Base-by-base conservation (phyloP, 2,797 vertebrate genomes). In the Dendrocincla tyrannina region DNA sequence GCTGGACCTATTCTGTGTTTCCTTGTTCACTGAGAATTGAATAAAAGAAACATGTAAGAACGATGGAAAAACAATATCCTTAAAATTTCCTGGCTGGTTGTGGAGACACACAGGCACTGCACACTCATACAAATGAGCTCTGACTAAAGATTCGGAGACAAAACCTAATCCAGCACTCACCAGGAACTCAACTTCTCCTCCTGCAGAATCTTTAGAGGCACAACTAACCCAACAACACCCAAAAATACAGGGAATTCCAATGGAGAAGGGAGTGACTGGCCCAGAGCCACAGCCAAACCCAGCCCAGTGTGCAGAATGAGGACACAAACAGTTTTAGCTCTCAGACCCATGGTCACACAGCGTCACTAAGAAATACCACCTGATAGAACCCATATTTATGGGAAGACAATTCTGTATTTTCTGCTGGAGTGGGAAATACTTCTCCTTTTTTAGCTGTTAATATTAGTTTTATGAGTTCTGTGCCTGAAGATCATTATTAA, bases 401-500 rank as follows among this genome's bases (percentile, higher is more conserved):
- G 89, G 47, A 68, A 94, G 20, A 23, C 32, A 96, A 78, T 63
- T 64, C 66, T 56, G 17, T 93, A 76, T 97, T 97, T 90, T 90
- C 95, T 82, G 91, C 82, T 92, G 59, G 53, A 89, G 42, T 74
- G 79, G 88, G 59, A 97, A 98, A 95, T 53, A 27, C 56, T 84
- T 75, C 88, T 95, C 66, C 70, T 94, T 85, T 91, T 92, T 95
- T 81, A 92, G 84, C 92, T 96, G 76, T 85, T 89, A 96, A 72
- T 96, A 95, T 93, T 91, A 52, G 84, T 94, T 95, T 94, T 95
- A 96, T 73, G 89, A 92, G 64, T 88, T 97, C 82, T 60, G 50
- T 91, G 87, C 89, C 92, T 96, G 92, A 89, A 88, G 91, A 97
- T 95, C 95, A 93, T 95, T 96, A 96, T 92, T 93, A 96, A 96